Evolutionary conservation across 1,140 invertebrate species (phyloP).

Genomic region (Lepidurus couesii): DNA sequence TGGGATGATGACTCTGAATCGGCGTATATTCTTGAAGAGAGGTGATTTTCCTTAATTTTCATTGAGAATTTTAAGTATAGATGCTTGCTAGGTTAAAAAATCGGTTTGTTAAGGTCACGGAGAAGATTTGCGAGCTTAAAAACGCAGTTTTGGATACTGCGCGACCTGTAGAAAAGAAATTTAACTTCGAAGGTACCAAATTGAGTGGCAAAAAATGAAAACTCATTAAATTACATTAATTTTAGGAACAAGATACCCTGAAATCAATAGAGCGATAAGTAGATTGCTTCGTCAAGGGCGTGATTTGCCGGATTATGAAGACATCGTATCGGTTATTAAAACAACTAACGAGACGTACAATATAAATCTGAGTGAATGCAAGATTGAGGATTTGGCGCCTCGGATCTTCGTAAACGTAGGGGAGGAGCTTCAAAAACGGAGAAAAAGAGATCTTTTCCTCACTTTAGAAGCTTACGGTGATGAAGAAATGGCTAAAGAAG

Average conservation of each 20-base stretch:
- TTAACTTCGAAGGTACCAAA: not conserved
- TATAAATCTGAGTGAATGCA: not conserved
- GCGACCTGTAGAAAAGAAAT: not conserved
- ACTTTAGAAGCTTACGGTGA: not conserved
- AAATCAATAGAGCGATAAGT: slow-evolving; percentile 27
- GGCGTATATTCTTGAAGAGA: slow-evolving; percentile 23
- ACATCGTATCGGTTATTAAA: slow-evolving; percentile 6
- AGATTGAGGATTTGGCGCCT: slow-evolving; percentile 26
- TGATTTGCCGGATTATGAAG: slow-evolving; percentile 29
- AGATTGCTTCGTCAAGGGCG: not conserved
- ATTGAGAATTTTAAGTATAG: not conserved
- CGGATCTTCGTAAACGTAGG: slow-evolving; percentile 10
- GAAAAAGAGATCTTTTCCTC: slow-evolving; percentile 21
- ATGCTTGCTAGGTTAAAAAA: not conserved
- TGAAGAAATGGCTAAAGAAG: not conserved
- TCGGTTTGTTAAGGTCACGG: not conserved
- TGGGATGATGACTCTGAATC: slow-evolving; percentile 6
- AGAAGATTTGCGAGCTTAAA: slow-evolving; percentile 21
- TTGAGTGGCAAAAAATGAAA: not conserved
- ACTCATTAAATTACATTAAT: not conserved
- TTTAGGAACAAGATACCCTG: slow-evolving; percentile 26
- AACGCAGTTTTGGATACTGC: not conserved
- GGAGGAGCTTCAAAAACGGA: slow-evolving; percentile 24
- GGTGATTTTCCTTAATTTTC: not conserved
- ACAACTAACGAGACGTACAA: not conserved